Evolutionary conservation across 2,888 invertebrate species (phyloP).

Genomic region (Acronicta leporina): DNA sequence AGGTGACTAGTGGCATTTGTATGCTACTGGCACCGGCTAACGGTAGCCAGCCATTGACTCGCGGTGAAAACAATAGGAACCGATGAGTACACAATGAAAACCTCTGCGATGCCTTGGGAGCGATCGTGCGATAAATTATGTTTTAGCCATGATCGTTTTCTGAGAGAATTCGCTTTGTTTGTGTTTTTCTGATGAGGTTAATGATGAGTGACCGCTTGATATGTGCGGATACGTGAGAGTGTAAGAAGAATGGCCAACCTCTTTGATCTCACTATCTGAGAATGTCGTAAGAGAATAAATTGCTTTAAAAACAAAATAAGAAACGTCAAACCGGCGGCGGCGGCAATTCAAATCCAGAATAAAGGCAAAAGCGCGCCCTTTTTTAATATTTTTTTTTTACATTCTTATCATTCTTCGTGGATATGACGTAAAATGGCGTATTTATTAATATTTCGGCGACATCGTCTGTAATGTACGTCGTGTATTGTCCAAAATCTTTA

Average conservation of each 20-base stretch:
- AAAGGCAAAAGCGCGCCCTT: too few relatives aligned
- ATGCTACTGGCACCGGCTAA: slow-evolving; percentile 68
- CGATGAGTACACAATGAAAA: slow-evolving; percentile 36
- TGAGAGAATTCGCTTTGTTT: slow-evolving; percentile 33
- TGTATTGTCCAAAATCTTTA: too few relatives aligned
- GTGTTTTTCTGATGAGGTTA: slow-evolving; percentile 22
- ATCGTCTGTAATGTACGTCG: too few relatives aligned
- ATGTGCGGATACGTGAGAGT: slow-evolving; percentile 8
- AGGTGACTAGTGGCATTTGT: slow-evolving; percentile 57
- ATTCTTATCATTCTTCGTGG: too few relatives aligned
- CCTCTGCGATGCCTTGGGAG: slow-evolving; percentile 35
- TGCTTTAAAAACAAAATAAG: not conserved
- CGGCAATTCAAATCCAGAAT: slow-evolving; percentile 1
- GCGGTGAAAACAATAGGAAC: slow-evolving; percentile 67
- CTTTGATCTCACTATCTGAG: not conserved
- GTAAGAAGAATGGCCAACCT: slow-evolving; percentile 7
- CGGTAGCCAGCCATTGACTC: slow-evolving; percentile 62
- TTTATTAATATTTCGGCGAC: too few relatives aligned
- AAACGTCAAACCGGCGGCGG: not conserved
- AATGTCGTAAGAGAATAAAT: slow-evolving; percentile 12
- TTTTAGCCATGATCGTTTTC: slow-evolving; percentile 15
- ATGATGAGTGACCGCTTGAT: slow-evolving; percentile 23
- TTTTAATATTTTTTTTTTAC: too few relatives aligned
- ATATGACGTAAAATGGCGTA: too few relatives aligned
- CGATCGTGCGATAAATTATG: slow-evolving; percentile 35